Base-by-base conservation (phyloP, 2,113 vertebrate species). In the Bubo blakistoni region DNA sequence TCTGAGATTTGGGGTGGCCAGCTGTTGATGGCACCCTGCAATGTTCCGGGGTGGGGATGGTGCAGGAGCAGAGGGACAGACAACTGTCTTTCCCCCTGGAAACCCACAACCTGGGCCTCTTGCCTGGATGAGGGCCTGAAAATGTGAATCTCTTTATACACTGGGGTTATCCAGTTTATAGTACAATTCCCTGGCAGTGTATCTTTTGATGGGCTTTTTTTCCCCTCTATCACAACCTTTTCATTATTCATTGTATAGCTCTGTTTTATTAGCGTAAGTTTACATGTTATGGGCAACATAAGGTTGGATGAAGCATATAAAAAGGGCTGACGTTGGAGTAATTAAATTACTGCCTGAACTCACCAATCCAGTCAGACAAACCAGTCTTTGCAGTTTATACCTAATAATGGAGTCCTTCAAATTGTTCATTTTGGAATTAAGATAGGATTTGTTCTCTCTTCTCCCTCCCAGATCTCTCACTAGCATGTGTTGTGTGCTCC, bases 71-170 rank as follows among this genome's bases (percentile, higher is more conserved):
- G 44, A 42, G 54, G 21, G 62, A 81, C 34, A 85, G 66, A 27
- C 42, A 80, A 51, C 49, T 94, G 70, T 91, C 94, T 95, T 47
- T 91, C 22, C 32, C 32, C 7, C 46, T 92, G 84, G 66, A 95
- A 95, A 63, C 71, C 44, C 49, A 59, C 46, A 88, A 80, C 55
- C 81, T 90, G 89, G 97, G 96, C 97, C 95, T 47, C 96, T 94
- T 90, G 92, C 55, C 89, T 97, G 96, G 94, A 96, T 81, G 42
- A 73, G n/a, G 92, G 94, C 93, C 95, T 82, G 81, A 91, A 95
- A 96, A 97, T 32, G 70, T 69, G 89, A 97, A 91, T 96, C 76
- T 88, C 89, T 94, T 89, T 65, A 95, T 92, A 96, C 95, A 86
- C 51, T 87, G 40, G 62, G 44, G 86, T 93, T 94, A 92, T 90